Evolutionary conservation across 2,797 vertebrate genomes (phyloP), one percentile per base, ranked within the genome.

Genomic region (Platyrinchus mystaceus): DNA sequence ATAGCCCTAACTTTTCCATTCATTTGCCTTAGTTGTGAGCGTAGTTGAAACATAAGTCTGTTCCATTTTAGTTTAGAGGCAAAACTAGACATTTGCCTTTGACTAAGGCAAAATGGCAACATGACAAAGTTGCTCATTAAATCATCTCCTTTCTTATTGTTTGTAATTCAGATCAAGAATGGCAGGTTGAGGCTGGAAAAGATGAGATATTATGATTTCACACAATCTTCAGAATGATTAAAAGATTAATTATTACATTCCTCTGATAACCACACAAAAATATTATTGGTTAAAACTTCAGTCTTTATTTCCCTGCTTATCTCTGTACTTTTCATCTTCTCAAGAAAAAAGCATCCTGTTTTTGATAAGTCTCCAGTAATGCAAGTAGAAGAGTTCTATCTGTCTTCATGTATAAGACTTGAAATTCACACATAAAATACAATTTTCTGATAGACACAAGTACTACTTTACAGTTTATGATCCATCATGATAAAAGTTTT

Each of bases 241-340:
- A 93, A 93, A 95, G 85, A 96, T 96, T 97, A 96, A 95, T 97
- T 97, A 94, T 96, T 97, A 64, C 94, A 96, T 97, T 96, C 97
- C 93, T 97, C 94, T 96, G 93, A 93, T 95, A 97, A 96, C 93
- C 94, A 96, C 94, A 91, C 85, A 95, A 97, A 96, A 96, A 94
- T 96, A 81, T 93, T 93, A 93, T 95, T 95, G 94, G 94, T 96
- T 97, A 70, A 95, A 96, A 94, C 90, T 87, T 87, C 86, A 74
- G 88, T 93, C 93, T 97, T 96, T 96, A 96, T 96, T 95, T 96
- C 81, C 67, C 60, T 90, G 59, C 93, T 97, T 97, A 97, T 96
- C 92, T 96, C 89, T 95, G 41, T 94, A 84, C 94, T 96, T 97
- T 97, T 95, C 94, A 96, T 96, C 94, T 96, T 91, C 84, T 81